These are phyloP conservation scores for Holothuria glaberrima DNA, from an alignment of 35 echinoderm and acorn worm species.

Conservation along the genomic window DNA sequence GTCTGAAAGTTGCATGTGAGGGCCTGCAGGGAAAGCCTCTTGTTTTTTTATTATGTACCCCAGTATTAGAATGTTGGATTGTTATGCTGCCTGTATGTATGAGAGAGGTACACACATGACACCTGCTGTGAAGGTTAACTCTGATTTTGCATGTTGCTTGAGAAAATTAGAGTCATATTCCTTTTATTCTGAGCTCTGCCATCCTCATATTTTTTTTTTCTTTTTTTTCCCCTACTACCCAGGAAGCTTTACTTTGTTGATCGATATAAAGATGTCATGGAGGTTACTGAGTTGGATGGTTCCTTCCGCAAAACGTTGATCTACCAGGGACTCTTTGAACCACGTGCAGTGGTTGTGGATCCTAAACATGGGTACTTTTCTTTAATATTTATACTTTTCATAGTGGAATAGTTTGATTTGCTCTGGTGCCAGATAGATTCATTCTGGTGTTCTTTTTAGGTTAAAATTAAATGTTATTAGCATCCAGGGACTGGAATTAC, in stretches of 20 bases:
- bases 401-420: background rate
- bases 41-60: too few species aligned
- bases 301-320: constrained; percentile 24
- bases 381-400: background rate
- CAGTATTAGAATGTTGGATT: too few species aligned
- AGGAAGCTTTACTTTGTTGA: constrained; percentile 51
- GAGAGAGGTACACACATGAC: too few species aligned
- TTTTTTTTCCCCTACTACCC: background rate
- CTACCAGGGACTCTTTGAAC: constrained; percentile 41
- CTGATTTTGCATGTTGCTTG: too few species aligned
- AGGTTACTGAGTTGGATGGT: constrained; percentile 48
- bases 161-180: too few species aligned
- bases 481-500: too few species aligned
- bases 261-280: constrained; percentile 6
- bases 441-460: background rate
- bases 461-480: background rate
- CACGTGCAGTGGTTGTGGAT: constrained; percentile 31
- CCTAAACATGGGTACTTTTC: constrained; percentile 55
- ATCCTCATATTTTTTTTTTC: too few species aligned
- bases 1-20: too few species aligned
- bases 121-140: too few species aligned
- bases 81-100: too few species aligned
- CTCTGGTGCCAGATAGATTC: background rate
- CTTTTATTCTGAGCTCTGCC: too few species aligned
- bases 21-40: too few species aligned